Evolutionary conservation across 1,140 invertebrate species (phyloP).

Genomic region (Agrypnia vestita): DNA sequence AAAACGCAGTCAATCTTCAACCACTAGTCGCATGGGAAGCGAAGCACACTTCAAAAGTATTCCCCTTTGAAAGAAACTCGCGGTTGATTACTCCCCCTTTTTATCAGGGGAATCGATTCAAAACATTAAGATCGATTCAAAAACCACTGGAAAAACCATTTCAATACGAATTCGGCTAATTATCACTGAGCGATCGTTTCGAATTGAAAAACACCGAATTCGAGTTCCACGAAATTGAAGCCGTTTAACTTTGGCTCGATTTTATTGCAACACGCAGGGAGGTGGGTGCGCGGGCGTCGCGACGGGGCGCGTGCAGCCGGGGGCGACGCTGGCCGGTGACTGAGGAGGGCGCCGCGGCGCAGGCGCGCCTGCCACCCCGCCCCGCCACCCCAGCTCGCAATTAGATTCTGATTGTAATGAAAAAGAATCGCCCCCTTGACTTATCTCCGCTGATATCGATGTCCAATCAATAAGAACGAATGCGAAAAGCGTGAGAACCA

Average conservation of each 20-base stretch:
- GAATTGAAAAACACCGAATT: not conserved
- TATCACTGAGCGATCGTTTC: not conserved
- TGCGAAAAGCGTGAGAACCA: not conserved
- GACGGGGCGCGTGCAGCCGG: constrained; percentile 5
- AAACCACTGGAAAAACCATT: not conserved
- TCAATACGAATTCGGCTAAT: not conserved
- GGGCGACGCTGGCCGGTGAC: constrained; percentile 22
- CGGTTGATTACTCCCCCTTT: constrained; percentile 19
- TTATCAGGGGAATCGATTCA: not conserved
- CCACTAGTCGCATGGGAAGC: not conserved
- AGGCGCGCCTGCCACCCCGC: constrained; percentile 33
- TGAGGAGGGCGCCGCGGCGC: constrained; percentile 32
- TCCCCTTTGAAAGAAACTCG: not conserved
- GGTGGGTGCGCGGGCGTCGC: constrained; percentile 26
- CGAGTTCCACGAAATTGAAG: not conserved
- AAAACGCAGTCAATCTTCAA: not conserved
- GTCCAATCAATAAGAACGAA: constrained; percentile 44
- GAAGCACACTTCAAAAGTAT: constrained; percentile 2
- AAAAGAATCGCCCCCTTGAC: constrained; percentile 52
- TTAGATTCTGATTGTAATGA: constrained; percentile 56
- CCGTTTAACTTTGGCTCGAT: constrained; percentile 15
- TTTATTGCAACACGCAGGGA: constrained; percentile 35
- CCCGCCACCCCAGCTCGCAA: constrained; percentile 48
- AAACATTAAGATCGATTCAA: not conserved
- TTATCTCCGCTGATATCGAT: constrained; percentile 46